These are phyloP conservation scores for Lophotriccus pileatus DNA, from an alignment of 2,797 vertebrate species.

Conservation along the genomic window DNA sequence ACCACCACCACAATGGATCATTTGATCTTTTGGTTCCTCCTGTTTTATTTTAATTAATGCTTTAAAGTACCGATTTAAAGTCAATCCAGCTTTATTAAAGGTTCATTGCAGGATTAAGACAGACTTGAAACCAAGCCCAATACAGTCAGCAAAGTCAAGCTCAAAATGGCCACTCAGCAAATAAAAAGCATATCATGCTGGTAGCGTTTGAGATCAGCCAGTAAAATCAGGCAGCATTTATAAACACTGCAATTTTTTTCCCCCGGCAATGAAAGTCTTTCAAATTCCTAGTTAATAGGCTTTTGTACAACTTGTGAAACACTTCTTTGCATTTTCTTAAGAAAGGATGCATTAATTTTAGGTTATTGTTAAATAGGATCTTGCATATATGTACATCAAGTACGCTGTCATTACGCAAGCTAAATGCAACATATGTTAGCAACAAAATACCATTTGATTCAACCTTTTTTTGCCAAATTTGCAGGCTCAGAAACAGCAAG, in stretches of 20 bases:
- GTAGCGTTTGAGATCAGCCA: slow-evolving; percentile 30
- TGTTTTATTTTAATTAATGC: slow-evolving; percentile 69
- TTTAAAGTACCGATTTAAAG: slow-evolving; percentile 63
- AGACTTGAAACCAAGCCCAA: slow-evolving; percentile 71
- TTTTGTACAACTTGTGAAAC: background rate
- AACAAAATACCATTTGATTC: background rate
- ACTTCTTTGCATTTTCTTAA: background rate
- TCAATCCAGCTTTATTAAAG: slow-evolving; percentile 70
- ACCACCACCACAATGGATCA: slow-evolving; percentile 5
- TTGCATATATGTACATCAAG: background rate
- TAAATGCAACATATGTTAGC: background rate
- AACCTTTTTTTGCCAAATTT: background rate
- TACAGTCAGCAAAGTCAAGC: slow-evolving; percentile 63
- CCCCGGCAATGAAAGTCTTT: background rate
- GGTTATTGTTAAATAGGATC: background rate
- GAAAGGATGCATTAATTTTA: background rate
- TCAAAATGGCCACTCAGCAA: slow-evolving; percentile 68
- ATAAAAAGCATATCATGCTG: slow-evolving; percentile 40
- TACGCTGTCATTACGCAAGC: rapidly evolving
- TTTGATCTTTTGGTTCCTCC: slow-evolving; percentile 64
- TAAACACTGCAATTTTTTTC: background rate
- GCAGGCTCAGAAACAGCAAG: background rate
- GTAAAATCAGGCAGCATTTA: slow-evolving; percentile 20
- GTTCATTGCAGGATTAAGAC: slow-evolving; percentile 72
- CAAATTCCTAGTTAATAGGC: background rate